Evolutionary conservation across 2,113 vertebrate genomes (phyloP).

Genomic region (Silurus glanis): DNA sequence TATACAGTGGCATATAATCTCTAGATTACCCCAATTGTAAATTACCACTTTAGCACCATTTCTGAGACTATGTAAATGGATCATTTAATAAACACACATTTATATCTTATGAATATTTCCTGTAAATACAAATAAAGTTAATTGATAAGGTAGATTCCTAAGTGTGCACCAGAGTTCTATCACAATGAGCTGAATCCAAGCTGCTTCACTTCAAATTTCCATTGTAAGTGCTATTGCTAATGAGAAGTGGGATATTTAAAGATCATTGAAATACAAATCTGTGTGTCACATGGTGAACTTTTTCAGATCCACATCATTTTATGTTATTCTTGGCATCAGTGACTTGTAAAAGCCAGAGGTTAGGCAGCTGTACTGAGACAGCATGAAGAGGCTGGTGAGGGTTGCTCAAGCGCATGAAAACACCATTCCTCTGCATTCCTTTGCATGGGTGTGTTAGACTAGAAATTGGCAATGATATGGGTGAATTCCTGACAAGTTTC

Average conservation of each 20-base stretch:
- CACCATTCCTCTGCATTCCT: neutral
- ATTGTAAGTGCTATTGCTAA: too few relatives aligned
- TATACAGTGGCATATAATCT: neutral
- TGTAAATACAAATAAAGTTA: neutral
- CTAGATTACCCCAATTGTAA: neutral
- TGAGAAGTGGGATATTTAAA: too few relatives aligned
- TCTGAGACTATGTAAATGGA: neutral
- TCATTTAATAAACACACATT: neutral
- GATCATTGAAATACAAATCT: too few relatives aligned
- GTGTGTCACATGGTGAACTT: neutral
- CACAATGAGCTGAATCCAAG: neutral
- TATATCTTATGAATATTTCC: neutral
- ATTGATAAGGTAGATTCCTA: neutral
- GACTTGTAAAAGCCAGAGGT: neutral
- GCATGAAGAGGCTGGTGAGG: neutral
- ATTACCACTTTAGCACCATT: neutral
- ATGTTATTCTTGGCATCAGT: neutral
- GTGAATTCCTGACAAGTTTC: neutral
- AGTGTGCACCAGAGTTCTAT: neutral
- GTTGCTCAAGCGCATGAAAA: neutral
- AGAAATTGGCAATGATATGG: neutral
- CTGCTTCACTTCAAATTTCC: neutral
- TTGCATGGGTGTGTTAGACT: neutral
- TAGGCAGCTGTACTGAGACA: neutral
- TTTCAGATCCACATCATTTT: neutral